Evolutionary conservation across 2,797 vertebrate species (phyloP), one percentile per base, ranked within the genome.

Genomic region (Paedocypris micromegethes): DNA sequence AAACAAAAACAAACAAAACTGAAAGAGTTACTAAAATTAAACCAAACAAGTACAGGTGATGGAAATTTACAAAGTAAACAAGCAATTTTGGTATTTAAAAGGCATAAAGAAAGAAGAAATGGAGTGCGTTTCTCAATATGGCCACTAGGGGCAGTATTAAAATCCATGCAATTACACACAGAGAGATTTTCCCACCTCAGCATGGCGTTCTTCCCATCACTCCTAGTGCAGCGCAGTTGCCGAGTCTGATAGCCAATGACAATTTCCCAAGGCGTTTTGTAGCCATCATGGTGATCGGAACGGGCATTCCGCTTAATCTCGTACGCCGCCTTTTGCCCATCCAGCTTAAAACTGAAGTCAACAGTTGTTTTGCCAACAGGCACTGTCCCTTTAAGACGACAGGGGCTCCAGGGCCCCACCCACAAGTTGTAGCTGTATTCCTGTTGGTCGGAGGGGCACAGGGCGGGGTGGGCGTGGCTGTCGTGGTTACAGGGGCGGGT

Each of bases 241-340:
- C 91, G 79, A 4, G 83, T 91, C 58, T 92, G 92, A 77, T 87
- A 90, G 0, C 92, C 92, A 0, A 91, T 83, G 68, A 89, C 82
- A 70, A 86, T 37, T 69, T 85, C 77, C 83, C 77, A 74, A 5
- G 77, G 54, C 57, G 68, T 81, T 0, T 76, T 70, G 8, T 0
- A 77, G 2, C 76, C 68, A 9, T 75, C 66, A 54, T 61, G 58
- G n/a, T 68, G 66, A 9, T 58, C 66, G 47, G 62, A 72, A 2
- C 56, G 69, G 4, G 55, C 6, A 41, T 75, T 71, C 0, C 58
- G 68, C 43, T 68, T 77, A 41, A 74, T 63, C 0, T 44, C 51
- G 8, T 69, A 66, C 2, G 57, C 51, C 50, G 58, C 9, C 23
- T 45, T 70, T 43, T 70, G 84, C 67, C 52, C 86, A 85, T 88